Base-by-base conservation (phyloP, 2,113 vertebrate genomes). In the Sceloporus undulatus region DNA sequence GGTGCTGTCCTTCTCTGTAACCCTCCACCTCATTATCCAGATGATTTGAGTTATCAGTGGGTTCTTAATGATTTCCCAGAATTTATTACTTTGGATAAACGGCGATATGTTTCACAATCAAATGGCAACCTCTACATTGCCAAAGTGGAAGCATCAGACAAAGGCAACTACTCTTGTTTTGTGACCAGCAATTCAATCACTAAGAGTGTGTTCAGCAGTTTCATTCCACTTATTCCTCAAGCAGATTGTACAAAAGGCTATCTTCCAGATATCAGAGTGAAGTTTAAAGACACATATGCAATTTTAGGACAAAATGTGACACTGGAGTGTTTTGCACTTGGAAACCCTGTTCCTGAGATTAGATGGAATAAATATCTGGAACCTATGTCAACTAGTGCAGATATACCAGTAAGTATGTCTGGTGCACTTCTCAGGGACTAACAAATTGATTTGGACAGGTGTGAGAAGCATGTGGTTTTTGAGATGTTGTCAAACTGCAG, bases 201-300 rank as follows among this genome's bases (percentile, higher is more conserved):
- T 42, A 99, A 99, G 96, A 99, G 98, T 16, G 99, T 99, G 19
- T 99, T 99, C 96, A 99, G 98, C 97, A 99, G 98, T 96, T 99
- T 98, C 94, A 99, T 99, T 86, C 98, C 98, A 3, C 98, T 99
- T 81, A 97, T 98, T 90, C 98, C 98, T 0, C 96, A 97, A 90
- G 89, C 97, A 0, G 98, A 98, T 90, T 96, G 99, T 92, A 93
- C 96, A 80, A 98, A 98, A 94, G 98, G 98, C 79, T 99, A 99
- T 92, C 98, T 98, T 11, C 98, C 98, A 90, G 98, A 99, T 95
- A 98, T 99, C 87, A 98, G 97, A 91, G 98, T 99, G 89, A 98
- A 97, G 90, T 99, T 99, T 93, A 97, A 97, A 90, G 97, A 99
- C 87, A 98, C 97, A 0, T 97, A 96, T 1, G 97, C 98, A 73